A percentile compares a stretch with the other conserved stretches of the same genome.
Evolutionary conservation across 1,140 invertebrate species (phyloP).

Genomic region (Parasteatoda tepidariorum): DNA sequence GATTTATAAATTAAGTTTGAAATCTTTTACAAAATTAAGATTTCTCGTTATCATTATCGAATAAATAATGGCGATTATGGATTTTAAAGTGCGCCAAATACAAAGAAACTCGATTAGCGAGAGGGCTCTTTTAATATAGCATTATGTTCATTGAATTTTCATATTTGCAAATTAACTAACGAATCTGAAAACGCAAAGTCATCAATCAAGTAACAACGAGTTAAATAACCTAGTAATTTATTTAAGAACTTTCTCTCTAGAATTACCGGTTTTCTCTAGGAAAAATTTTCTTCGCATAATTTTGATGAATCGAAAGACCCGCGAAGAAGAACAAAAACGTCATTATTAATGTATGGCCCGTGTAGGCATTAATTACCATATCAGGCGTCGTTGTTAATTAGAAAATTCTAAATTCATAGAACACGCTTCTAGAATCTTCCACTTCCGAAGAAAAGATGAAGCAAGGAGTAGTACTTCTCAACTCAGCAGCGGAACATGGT

Average conservation of each 20-base stretch:
- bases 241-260: not conserved
- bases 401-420: slow-evolving; percentile 32
- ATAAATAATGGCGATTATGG: too few species aligned
- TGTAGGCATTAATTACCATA: slow-evolving; percentile 16
- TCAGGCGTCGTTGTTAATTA: slow-evolving; percentile 18
- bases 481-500: not conserved
- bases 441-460: not conserved
- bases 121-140: not conserved
- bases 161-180: not conserved
- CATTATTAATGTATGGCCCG: slow-evolving; percentile 1
- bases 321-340: not conserved
- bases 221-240: not conserved
- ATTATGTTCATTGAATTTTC: not conserved
- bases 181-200: not conserved
- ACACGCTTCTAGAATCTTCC: not conserved
- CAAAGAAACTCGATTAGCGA: not conserved
- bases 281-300: not conserved
- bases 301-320: not conserved
- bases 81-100: not conserved
- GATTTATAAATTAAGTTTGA: too few species aligned
- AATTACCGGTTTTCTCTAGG: too few species aligned
- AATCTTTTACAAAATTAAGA: too few species aligned
- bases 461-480: not conserved
- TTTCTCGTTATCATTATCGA: too few species aligned
- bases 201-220: not conserved